Percentiles rank a stretch among this genome's conserved stretches.
Conservation (phyloP, 2,797 vertebrate species). For the Enteromius treurensis region DNA sequence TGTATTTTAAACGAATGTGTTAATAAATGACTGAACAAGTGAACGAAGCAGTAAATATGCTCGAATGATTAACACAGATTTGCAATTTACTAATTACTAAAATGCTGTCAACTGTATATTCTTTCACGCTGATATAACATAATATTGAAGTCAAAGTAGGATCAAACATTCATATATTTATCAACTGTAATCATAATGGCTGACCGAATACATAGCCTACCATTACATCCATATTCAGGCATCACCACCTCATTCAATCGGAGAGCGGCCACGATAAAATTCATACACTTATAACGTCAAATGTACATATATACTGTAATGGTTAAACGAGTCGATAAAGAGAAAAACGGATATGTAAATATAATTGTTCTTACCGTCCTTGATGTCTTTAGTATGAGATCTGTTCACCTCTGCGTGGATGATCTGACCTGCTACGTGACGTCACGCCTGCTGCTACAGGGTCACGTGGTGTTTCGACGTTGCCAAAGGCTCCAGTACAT, state of each 20-base stretch:
- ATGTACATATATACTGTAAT: background rate
- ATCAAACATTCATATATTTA: background rate
- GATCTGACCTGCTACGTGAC: background rate
- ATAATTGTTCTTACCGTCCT: background rate
- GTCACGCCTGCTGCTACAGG: constrained; percentile 7
- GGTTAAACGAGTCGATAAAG: background rate
- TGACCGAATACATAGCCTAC: background rate
- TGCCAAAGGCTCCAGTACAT: fast-evolving
- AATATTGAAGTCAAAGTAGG: background rate
- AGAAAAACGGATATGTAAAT: background rate
- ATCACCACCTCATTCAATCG: background rate
- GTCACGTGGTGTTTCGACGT: constrained; percentile 16
- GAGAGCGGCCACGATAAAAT: background rate
- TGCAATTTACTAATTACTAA: background rate
- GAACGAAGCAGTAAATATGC: background rate
- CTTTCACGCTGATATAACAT: background rate
- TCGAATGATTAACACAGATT: background rate
- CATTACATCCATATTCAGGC: background rate
- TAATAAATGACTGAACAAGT: background rate
- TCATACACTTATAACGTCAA: background rate
- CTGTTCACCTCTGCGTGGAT: background rate
- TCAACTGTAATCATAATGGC: background rate
- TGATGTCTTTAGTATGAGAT: background rate
- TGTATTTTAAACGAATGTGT: background rate
- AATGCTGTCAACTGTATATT: background rate